These are phyloP conservation scores for Polyodon spathula DNA, from an alignment of 2,113 vertebrate genomes.

Conservation along the genomic window DNA sequence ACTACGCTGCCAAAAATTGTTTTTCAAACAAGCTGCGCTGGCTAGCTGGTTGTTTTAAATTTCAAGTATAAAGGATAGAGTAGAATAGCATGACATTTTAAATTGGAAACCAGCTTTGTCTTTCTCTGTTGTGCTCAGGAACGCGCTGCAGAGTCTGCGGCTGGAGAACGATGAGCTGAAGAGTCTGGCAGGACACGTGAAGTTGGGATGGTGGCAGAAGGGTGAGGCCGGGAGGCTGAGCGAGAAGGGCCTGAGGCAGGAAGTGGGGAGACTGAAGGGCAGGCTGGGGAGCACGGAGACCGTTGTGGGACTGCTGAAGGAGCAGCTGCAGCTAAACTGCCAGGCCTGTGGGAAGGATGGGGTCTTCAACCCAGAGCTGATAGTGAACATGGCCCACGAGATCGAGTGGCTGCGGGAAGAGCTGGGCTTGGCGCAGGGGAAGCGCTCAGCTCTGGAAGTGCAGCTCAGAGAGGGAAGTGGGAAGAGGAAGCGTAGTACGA, in stretches of 20 bases:
- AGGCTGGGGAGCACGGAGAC: too few species aligned
- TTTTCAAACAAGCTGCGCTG: too few species aligned
- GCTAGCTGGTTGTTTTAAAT: too few species aligned
- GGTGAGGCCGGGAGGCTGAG: slow-evolving; percentile 28
- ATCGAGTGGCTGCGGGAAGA: slow-evolving; percentile 30
- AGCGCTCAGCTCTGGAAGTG: slow-evolving; percentile 38
- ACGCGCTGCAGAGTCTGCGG: slow-evolving; percentile 64
- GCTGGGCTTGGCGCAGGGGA: slow-evolving; percentile 29
- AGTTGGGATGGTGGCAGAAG: slow-evolving; percentile 26
- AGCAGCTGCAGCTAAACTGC: slow-evolving; percentile 31
- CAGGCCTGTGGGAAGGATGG: slow-evolving; percentile 30
- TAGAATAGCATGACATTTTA: too few species aligned
- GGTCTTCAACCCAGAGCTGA: slow-evolving; percentile 18
- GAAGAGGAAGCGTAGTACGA: slow-evolving; percentile 37
- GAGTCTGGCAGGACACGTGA: slow-evolving; percentile 51
- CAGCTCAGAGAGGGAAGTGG: slow-evolving; percentile 26
- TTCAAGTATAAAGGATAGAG: too few species aligned
- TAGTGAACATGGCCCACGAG: slow-evolving; percentile 23
- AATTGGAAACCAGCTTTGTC: neutral
- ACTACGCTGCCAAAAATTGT: too few species aligned
- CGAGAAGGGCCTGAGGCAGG: slow-evolving; percentile 21
- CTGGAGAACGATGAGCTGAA: slow-evolving; percentile 66
- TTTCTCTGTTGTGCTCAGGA: slow-evolving; percentile 47
- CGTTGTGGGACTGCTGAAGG: neutral
- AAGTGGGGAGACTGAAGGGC: slow-evolving; percentile 41